phyloP scores from a whole-genome alignment of 2,113 vertebrate genomes.

The Anarhynchus alexandrinus region DNA sequence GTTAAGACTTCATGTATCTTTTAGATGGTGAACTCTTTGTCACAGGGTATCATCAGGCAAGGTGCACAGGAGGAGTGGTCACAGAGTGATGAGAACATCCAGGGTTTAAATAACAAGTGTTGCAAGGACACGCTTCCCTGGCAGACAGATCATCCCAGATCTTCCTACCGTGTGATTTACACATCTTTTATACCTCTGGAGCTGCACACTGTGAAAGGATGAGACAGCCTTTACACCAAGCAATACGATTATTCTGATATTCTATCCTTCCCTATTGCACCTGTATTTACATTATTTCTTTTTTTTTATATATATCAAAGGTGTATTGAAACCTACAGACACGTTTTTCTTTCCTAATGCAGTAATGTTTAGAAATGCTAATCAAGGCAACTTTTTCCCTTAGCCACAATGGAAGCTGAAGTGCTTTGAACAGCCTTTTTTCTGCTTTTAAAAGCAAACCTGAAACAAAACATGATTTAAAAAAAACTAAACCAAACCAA shows the following conservation, averaged over 20 bases:
- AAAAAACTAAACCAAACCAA: not conserved
- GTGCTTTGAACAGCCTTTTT: not conserved
- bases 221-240: not conserved
- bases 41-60: not conserved
- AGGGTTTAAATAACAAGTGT: not conserved
- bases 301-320: not conserved
- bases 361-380: not conserved
- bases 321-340: not conserved
- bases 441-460: not conserved
- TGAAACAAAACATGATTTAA: not conserved
- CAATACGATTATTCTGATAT: not conserved
- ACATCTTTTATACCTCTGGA: not conserved
- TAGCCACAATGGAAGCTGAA: not conserved
- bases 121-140: not conserved
- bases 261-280: not conserved
- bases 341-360: not conserved
- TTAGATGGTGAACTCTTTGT: not conserved
- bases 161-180: not conserved
- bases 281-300: not conserved
- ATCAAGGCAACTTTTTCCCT: not conserved
- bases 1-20: slow-evolving; percentile 15
- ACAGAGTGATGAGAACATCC: not conserved
- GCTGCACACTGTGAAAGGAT: not conserved
- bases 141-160: not conserved
- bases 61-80: not conserved